These are phyloP conservation scores for Dendrocopos noguchii DNA, from an alignment of 2,113 vertebrate species.

Conservation along the genomic window DNA sequence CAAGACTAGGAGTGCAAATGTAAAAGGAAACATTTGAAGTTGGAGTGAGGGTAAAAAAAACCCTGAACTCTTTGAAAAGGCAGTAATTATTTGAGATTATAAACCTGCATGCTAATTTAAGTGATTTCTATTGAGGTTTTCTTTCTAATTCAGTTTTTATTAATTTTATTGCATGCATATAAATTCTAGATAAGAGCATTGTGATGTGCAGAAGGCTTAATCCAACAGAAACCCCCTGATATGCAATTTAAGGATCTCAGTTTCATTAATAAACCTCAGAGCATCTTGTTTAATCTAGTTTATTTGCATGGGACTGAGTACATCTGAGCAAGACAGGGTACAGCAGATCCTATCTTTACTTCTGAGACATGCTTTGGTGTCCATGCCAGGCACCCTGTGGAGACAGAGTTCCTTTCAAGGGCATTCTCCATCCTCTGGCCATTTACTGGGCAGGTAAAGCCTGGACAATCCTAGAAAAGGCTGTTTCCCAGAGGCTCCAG, in stretches of 20 bases:
- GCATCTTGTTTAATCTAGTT: neutral
- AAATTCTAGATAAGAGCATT: conserved; percentile 3
- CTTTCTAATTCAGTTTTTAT: conserved; percentile 22
- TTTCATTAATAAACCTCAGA: neutral
- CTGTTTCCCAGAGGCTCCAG: neutral
- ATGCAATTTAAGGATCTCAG: neutral
- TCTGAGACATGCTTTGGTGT: neutral
- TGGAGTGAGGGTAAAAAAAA: neutral
- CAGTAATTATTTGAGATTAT: neutral
- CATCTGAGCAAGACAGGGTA: neutral
- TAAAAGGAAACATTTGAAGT: neutral
- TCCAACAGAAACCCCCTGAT: neutral
- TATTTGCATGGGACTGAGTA: neutral
- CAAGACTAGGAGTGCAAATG: neutral
- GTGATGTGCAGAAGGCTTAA: neutral
- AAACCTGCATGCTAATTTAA: neutral
- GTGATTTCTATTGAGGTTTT: neutral
- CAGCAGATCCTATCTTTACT: neutral
- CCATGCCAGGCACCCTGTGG: neutral
- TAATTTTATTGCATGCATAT: conserved; percentile 6
- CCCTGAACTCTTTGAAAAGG: neutral
- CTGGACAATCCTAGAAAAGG: neutral
- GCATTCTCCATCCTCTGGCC: neutral
- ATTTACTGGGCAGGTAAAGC: neutral
- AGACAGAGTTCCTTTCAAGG: neutral